Conservation (phyloP, 2,888 invertebrate genomes). For the Hermaeophaga mercurialis region DNA sequence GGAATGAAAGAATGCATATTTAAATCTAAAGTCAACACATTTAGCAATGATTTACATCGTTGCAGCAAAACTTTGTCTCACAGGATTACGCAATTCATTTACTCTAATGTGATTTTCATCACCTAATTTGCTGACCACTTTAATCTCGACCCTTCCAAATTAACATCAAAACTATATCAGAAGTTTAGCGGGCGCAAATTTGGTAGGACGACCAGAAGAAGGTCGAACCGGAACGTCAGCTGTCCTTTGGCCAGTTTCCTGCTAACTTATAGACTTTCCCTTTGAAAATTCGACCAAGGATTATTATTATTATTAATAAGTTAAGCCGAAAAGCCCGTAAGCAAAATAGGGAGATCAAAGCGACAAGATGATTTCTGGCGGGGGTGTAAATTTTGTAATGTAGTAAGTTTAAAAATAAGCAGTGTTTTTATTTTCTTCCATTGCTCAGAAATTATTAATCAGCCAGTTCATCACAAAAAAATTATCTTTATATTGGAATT, state of each 20-base stretch:
- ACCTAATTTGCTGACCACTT: slow-evolving; percentile 32
- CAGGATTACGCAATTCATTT: slow-evolving; percentile 29
- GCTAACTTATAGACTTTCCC: slow-evolving; percentile 15
- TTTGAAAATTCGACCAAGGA: slow-evolving; percentile 10
- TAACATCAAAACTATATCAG: slow-evolving; percentile 33
- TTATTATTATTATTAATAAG: slow-evolving; percentile 23
- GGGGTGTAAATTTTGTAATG: no score
- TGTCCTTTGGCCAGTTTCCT: slow-evolving; percentile 29
- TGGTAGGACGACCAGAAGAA: slow-evolving; percentile 22
- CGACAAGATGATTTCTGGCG: no score
- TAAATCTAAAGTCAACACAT: no score
- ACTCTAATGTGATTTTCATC: slow-evolving; percentile 30
- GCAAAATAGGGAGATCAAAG: no score
- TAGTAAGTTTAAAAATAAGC: no score
- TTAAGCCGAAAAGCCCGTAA: no score
- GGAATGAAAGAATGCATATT: no score
- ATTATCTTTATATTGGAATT: no score
- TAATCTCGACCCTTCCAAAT: slow-evolving; percentile 31
- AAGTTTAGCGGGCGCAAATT: slow-evolving; percentile 27
- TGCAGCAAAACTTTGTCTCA: background rate
- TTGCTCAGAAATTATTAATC: no score
- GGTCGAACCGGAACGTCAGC: slow-evolving; percentile 23
- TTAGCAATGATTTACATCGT: no score
- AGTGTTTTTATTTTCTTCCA: no score
- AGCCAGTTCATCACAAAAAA: no score